Conservation (phyloP, 2,888 invertebrate species). For the Tryphoninae sp. region DNA sequence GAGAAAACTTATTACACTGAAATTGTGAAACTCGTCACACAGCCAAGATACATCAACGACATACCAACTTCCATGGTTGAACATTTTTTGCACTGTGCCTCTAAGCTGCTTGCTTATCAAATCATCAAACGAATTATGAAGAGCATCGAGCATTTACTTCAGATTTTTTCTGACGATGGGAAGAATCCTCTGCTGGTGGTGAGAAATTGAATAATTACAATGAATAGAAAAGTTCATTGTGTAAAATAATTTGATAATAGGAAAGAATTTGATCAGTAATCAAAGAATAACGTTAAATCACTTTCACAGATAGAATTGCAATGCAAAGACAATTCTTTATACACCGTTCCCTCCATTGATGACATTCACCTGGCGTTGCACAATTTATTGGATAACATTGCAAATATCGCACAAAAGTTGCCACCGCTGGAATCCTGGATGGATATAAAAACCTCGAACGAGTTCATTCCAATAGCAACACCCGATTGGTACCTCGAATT, state of each 20-base stretch:
- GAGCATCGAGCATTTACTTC: constrained; percentile 72
- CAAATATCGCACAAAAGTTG: constrained; percentile 70
- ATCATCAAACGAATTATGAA: constrained; percentile 71
- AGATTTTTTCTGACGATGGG: constrained; percentile 66
- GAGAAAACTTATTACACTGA: constrained; percentile 71
- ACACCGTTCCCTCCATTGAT: constrained; percentile 67
- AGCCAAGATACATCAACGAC: constrained; percentile 71
- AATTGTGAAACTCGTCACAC: constrained; percentile 70
- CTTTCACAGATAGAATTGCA: constrained; percentile 67
- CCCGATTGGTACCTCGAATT: constrained; percentile 79
- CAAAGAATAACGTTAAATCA: constrained; percentile 5
- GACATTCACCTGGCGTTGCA: constrained; percentile 71
- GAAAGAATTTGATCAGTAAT: constrained; percentile 3
- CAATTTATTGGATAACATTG: constrained; percentile 72
- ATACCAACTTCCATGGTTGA: constrained; percentile 61
- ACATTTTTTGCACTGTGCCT: constrained; percentile 70
- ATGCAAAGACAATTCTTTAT: constrained; percentile 71
- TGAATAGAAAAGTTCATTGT: background rate
- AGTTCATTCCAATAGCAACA: constrained; percentile 67
- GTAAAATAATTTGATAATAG: background rate
- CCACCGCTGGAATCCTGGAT: constrained; percentile 75
- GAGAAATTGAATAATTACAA: constrained; percentile 17
- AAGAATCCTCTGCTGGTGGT: constrained; percentile 73
- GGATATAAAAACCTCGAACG: constrained; percentile 68
- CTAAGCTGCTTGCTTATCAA: constrained; percentile 71